Base-by-base conservation (phyloP, 2,888 invertebrate species). In the Sacculina carcini region DNA sequence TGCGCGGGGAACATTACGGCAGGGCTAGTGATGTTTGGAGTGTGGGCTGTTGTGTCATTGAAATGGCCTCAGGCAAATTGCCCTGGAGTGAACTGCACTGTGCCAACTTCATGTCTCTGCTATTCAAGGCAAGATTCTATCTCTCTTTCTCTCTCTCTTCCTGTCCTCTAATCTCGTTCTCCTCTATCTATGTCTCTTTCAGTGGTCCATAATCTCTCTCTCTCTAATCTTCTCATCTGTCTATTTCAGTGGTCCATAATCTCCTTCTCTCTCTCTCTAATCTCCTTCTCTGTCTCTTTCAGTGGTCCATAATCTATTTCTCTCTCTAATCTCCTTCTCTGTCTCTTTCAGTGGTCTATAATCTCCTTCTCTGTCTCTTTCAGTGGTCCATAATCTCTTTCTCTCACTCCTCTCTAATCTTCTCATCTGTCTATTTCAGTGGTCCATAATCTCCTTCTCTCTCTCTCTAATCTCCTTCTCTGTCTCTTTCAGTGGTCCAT, bases 1-100 rank as follows among this genome's bases (percentile, higher is more conserved):
- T 69, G 46, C 58, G 67, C 48, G 68, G 68, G 5, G 67, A 67
- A 56, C 61, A 61, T 53, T 69, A 69, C 57, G 69, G 68, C n/a
- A 58, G 67, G 46, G 64, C 65, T 1, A 68, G 68, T 61, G 69
- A 69, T 58, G 63, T 69, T 12, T 69, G 69, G 69, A 65, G 66
- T 58, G 62, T 67, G 10, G 69, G 68, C 5, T 69, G 69, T 58
- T 62, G 62, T 31, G 62, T 69, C 54, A 67, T 69, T 40, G 68
- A 69, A 57, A 69, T 69, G 69, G 61, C 63, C 7, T 66, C 67
- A 9, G 62, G 64, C n/a, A 64, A 64, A 54, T 67, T 67, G 6
- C 68, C 68, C 1, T 69, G 69, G 69, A 63, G 63, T 56, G 66
- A 65, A 10, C 61, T 61, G 51, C 62, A 65, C 52, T 58, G 67